Conservation (phyloP, 2,888 invertebrate species). For the Lycocerus yunnanus region DNA sequence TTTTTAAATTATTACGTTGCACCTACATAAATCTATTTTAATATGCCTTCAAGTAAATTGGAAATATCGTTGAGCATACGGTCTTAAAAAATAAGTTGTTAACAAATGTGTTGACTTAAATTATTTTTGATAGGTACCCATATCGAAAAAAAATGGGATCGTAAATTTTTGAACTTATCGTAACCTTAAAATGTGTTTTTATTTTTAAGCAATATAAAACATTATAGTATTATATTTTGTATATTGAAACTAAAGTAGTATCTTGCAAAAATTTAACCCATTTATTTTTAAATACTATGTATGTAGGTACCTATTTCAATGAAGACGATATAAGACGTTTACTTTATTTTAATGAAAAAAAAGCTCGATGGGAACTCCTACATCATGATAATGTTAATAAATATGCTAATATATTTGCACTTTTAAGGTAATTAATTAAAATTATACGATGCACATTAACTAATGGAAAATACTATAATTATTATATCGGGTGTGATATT, state of each 20-base stretch:
- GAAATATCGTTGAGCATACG: neutral
- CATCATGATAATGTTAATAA: neutral
- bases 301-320: too few relatives aligned
- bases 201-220: too few relatives aligned
- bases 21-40: neutral
- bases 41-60: neutral
- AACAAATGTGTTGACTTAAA: neutral
- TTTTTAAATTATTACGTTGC: neutral
- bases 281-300: too few relatives aligned
- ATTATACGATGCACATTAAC: neutral
- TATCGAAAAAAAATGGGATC: too few relatives aligned
- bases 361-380: neutral
- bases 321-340: neutral
- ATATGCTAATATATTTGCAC: neutral
- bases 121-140: too few relatives aligned
- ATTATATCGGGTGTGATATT: slow-evolving; percentile 19
- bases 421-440: neutral
- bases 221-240: too few relatives aligned
- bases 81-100: neutral
- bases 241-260: too few relatives aligned
- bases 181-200: too few relatives aligned
- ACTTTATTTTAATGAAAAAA: neutral
- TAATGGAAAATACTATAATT: slow-evolving; percentile 15
- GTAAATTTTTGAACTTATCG: too few relatives aligned
- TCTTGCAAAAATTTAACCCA: too few relatives aligned